Evolutionary conservation across 2,797 vertebrate genomes (phyloP).

Genomic region (Holocentrus rufus): DNA sequence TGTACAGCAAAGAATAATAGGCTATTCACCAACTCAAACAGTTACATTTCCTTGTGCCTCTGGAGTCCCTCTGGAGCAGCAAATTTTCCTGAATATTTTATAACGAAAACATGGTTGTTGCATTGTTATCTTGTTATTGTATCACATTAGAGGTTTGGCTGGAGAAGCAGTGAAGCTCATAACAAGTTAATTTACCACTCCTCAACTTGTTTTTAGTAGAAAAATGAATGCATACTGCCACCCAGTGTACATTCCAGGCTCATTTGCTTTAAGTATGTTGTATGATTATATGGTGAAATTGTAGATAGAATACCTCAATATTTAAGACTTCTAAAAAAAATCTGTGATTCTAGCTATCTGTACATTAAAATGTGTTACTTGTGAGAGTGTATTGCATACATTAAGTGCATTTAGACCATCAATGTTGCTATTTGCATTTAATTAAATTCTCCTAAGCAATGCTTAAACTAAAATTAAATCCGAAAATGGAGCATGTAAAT

Average conservation of each 20-base stretch:
- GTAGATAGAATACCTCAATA: not conserved
- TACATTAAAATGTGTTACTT: not conserved
- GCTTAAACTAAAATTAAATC: not conserved
- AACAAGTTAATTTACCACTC: not conserved
- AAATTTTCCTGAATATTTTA: not conserved
- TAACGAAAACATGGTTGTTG: not conserved
- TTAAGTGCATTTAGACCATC: not conserved
- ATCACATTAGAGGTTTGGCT: not conserved
- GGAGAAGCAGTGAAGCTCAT: not conserved
- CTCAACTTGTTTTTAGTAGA: conserved; percentile 5
- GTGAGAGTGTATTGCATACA: not conserved
- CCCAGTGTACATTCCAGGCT: conserved; percentile 70
- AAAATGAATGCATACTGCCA: conserved; percentile 73
- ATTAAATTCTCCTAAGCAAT: not conserved
- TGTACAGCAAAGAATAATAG: not conserved
- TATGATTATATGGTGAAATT: not conserved
- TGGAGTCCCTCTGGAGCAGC: not conserved
- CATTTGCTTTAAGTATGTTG: not conserved
- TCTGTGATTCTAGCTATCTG: not conserved
- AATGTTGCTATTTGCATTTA: not conserved
- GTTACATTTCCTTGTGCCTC: not conserved
- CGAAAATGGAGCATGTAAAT: not conserved
- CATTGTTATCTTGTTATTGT: not conserved
- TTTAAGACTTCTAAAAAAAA: not conserved
- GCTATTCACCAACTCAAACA: not conserved